Evolutionary conservation across 2,797 vertebrate species (phyloP).

Genomic region (Hybognathus amarus): DNA sequence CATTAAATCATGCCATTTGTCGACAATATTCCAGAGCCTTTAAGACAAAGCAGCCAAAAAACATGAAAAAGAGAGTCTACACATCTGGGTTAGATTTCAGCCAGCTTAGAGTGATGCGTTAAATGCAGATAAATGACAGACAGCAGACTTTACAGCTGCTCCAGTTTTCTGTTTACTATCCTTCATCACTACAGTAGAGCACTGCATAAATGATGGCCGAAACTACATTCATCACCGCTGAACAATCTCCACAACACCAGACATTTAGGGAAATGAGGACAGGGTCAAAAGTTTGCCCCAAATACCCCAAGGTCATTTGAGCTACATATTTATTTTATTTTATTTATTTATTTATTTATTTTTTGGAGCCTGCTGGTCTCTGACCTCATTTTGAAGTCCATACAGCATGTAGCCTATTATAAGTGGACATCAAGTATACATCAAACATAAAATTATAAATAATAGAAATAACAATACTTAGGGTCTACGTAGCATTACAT

Average conservation of each 20-base stretch:
- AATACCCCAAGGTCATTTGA: constrained; percentile 55
- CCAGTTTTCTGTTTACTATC: constrained; percentile 66
- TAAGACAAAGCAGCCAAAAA: constrained; percentile 46
- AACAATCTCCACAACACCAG: constrained; percentile 60
- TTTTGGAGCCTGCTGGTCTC: constrained; percentile 58
- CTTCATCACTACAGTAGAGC: constrained; percentile 61
- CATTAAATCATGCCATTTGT: constrained; percentile 27
- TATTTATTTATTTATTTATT: neutral
- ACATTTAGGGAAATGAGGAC: constrained; percentile 60
- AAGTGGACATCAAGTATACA: neutral
- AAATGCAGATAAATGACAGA: constrained; percentile 50
- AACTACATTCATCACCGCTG: constrained; percentile 61
- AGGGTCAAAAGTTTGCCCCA: constrained; percentile 52
- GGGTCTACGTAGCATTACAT: neutral
- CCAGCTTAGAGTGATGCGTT: constrained; percentile 47
- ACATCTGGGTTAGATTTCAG: constrained; percentile 55
- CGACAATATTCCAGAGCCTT: constrained; percentile 11
- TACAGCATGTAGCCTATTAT: neutral
- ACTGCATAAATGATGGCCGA: constrained; percentile 58
- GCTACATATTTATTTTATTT: constrained; percentile 42
- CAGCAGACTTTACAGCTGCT: constrained; percentile 57
- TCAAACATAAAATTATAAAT: neutral
- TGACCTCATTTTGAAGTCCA: constrained; percentile 61
- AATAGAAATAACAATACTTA: neutral
- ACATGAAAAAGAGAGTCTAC: constrained; percentile 36